A percentile compares a stretch with the other conserved stretches of the same genome.
These are phyloP conservation scores for Zaprionus lineosus DNA, from an alignment of 2,888 invertebrate species.

Conservation along the genomic window DNA sequence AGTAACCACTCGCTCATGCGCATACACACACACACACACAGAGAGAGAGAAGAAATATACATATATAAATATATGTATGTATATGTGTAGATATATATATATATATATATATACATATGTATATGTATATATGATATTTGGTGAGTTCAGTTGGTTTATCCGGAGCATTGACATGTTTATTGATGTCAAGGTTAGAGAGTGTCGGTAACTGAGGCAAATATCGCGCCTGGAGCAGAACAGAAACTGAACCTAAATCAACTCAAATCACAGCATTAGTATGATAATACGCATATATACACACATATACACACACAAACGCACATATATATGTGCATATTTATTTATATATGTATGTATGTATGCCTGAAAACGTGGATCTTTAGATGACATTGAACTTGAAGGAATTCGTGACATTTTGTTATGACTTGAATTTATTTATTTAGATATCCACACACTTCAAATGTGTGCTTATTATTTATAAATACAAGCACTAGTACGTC, in stretches of 20 bases:
- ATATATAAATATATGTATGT: not conserved
- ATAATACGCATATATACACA: constrained; percentile 34
- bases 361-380: not conserved
- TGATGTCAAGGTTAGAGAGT: constrained; percentile 76
- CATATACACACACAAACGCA: constrained; percentile 9
- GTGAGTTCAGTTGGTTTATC: constrained; percentile 13
- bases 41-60: not conserved
- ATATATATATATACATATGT: not conserved
- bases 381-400: constrained; percentile 70
- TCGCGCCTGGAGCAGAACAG: constrained; percentile 1
- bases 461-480: no score
- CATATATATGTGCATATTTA: not conserved
- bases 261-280: constrained; percentile 44
- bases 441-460: no score
- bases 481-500: not conserved
- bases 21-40: not conserved
- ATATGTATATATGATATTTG: constrained; percentile 18
- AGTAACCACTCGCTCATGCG: no score
- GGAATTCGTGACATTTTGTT: constrained; percentile 22
- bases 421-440: constrained; percentile 11
- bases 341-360: not conserved
- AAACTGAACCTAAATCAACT: constrained; percentile 34
- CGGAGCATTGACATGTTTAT: constrained; percentile 78
- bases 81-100: not conserved
- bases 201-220: constrained; percentile 36